Conservation (phyloP, 2,888 invertebrate species). For the Watsonalla cultraria region DNA sequence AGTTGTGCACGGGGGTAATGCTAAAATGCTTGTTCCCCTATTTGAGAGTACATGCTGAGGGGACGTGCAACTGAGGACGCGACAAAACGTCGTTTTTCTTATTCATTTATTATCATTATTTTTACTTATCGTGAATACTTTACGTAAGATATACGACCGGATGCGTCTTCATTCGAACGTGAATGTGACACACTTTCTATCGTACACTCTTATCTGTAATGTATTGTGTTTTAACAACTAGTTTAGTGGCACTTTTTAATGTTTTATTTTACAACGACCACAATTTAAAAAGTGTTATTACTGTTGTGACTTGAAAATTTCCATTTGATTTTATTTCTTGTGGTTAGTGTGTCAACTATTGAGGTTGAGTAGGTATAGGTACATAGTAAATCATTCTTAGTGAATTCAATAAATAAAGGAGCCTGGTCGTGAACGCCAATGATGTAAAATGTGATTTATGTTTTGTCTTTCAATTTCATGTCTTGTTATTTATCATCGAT, state of each 20-base stretch:
- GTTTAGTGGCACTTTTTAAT: slow-evolving; percentile 46
- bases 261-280: slow-evolving; percentile 50
- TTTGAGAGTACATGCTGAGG: slow-evolving; percentile 78
- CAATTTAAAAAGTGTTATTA: slow-evolving; percentile 30
- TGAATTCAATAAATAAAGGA: neutral
- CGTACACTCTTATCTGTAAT: slow-evolving; percentile 60
- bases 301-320: slow-evolving; percentile 17
- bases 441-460: neutral
- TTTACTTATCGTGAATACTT: slow-evolving; percentile 59
- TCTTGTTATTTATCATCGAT: slow-evolving; percentile 3
- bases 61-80: slow-evolving; percentile 55
- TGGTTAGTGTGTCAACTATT: neutral
- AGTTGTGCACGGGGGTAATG: slow-evolving; percentile 80
- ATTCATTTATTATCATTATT: slow-evolving; percentile 39
- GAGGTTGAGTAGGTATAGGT: too few relatives aligned
- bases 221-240: slow-evolving; percentile 58
- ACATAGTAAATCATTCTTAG: neutral
- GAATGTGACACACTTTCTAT: slow-evolving; percentile 74
- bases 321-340: neutral
- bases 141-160: slow-evolving; percentile 70
- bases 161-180: slow-evolving; percentile 69
- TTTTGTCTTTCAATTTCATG: neutral
- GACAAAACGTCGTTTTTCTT: slow-evolving; percentile 42
- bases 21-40: slow-evolving; percentile 80
- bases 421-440: neutral